These are phyloP conservation scores for Lagenorhynchus albirostris DNA, from an alignment of 2,113 vertebrate species.

Conservation along the genomic window DNA sequence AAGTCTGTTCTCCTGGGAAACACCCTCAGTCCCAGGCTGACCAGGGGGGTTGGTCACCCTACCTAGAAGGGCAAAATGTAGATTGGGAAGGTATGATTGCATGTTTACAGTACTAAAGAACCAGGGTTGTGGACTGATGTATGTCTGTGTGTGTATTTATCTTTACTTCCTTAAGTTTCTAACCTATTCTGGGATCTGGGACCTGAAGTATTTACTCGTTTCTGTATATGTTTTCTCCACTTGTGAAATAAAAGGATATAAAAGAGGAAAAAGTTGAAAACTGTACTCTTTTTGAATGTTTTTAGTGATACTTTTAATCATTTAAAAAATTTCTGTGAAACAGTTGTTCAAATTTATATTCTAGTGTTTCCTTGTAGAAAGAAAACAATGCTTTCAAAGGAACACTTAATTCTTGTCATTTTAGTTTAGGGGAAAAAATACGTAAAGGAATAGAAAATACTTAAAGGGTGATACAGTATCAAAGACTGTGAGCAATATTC, in stretches of 20 bases:
- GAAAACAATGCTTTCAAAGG: background rate
- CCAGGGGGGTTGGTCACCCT: background rate
- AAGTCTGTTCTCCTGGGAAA: background rate
- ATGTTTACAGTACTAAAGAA: background rate
- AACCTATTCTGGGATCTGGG: background rate
- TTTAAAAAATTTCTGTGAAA: background rate
- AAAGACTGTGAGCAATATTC: background rate
- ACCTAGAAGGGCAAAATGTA: background rate
- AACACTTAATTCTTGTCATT: slow-evolving; percentile 24
- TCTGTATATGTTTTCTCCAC: background rate
- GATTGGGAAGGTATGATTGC: background rate
- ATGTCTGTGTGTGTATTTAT: background rate
- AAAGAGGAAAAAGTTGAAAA: background rate
- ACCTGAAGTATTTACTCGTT: background rate
- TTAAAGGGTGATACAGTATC: background rate
- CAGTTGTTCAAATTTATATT: slow-evolving; percentile 1
- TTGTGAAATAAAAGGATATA: background rate
- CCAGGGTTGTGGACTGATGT: background rate
- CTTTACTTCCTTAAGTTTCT: background rate
- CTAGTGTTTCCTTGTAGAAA: background rate
- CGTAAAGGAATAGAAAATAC: background rate
- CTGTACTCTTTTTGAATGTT: background rate
- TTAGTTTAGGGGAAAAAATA: slow-evolving; percentile 5
- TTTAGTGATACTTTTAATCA: slow-evolving; percentile 11
- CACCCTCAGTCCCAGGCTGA: background rate